Evolutionary conservation across 2,797 vertebrate genomes (phyloP).

Genomic region (Emys orbicularis): DNA sequence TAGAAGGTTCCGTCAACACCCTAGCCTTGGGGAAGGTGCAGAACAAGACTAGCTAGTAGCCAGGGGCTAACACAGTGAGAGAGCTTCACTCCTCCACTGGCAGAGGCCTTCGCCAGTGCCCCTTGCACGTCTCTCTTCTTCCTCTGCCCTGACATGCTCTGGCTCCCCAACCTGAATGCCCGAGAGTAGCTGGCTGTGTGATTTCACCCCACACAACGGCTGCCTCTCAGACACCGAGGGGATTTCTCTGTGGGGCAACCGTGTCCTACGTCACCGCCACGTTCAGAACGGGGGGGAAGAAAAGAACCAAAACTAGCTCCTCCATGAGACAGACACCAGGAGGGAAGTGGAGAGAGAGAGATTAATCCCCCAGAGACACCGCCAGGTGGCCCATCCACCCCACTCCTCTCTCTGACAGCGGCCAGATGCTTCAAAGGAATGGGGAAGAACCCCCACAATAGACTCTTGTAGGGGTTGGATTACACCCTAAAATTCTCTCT

Average conservation of each 20-base stretch:
- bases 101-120: neutral
- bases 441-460: neutral
- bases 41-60: no score
- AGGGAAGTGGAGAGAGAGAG: neutral
- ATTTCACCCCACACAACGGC: no score
- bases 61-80: no score
- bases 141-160: neutral
- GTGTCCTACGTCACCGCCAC: no score
- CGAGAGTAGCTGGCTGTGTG: no score
- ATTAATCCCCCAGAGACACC: neutral
- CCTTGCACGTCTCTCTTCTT: neutral
- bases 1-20: neutral
- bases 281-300: no score
- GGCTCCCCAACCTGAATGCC: no score
- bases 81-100: neutral
- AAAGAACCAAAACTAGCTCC: no score
- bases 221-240: no score
- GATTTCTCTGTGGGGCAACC: no score
- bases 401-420: neutral
- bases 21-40: no score
- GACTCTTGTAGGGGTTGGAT: neutral
- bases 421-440: neutral
- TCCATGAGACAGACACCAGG: rapidly evolving
- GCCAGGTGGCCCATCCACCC: neutral
- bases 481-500: neutral